Conservation (phyloP, 2,888 invertebrate species). For the Rhingia rostrata region DNA sequence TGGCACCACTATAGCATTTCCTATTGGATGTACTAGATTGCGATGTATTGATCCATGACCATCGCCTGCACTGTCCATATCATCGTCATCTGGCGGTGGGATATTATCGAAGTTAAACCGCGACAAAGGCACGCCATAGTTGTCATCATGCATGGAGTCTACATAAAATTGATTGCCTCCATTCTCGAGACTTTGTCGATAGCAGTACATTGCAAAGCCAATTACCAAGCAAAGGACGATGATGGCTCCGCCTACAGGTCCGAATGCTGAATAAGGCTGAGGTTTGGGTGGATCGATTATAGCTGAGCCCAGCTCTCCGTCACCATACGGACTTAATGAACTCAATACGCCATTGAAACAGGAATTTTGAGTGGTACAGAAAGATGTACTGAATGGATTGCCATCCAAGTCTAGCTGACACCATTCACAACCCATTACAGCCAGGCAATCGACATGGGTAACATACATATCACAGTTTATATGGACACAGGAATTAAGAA, state of each 20-base stretch:
- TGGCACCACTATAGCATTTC: slow-evolving; percentile 86
- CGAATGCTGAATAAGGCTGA: slow-evolving; percentile 89
- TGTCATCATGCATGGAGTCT: slow-evolving; percentile 84
- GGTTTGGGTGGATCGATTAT: slow-evolving; percentile 81
- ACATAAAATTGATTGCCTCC: slow-evolving; percentile 83
- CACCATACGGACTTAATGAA: slow-evolving; percentile 89
- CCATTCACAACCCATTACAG: slow-evolving; percentile 95
- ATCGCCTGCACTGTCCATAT: slow-evolving; percentile 83
- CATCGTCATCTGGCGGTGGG: slow-evolving; percentile 82
- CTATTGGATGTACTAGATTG: slow-evolving; percentile 86
- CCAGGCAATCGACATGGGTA: slow-evolving; percentile 87
- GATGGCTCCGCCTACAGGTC: slow-evolving; percentile 93
- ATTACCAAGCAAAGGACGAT: slow-evolving; percentile 91
- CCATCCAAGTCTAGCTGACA: slow-evolving; percentile 92
- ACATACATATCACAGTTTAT: slow-evolving; percentile 87
- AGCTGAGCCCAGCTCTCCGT: slow-evolving; percentile 79
- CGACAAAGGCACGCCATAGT: slow-evolving; percentile 88
- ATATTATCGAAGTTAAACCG: slow-evolving; percentile 89
- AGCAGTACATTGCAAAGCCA: slow-evolving; percentile 93
- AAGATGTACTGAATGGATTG: slow-evolving; percentile 87
- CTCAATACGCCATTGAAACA: slow-evolving; percentile 95
- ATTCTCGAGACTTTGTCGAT: slow-evolving; percentile 86
- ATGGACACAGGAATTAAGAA: slow-evolving; percentile 87
- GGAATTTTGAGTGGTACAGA: slow-evolving; percentile 90
- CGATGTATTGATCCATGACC: slow-evolving; percentile 84